Percentiles rank a stretch among this genome's conserved stretches.
Evolutionary conservation across 2,113 vertebrate species (phyloP).

Genomic region (Carassius carassius): DNA sequence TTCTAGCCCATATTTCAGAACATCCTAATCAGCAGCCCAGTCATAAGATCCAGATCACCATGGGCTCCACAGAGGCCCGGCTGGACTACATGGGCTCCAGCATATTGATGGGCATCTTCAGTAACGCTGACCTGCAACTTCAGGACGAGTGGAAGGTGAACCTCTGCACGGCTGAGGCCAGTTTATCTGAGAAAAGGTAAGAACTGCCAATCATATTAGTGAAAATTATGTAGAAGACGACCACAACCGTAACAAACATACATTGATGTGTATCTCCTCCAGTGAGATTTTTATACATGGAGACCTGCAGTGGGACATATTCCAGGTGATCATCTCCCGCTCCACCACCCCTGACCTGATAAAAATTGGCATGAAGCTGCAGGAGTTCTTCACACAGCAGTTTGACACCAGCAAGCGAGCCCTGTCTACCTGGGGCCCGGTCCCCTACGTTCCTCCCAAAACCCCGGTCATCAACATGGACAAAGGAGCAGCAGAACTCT

Average conservation of each 20-base stretch:
- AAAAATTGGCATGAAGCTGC: constrained; percentile 99
- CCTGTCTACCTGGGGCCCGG: constrained; percentile 96
- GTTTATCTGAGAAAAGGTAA: constrained; percentile 95
- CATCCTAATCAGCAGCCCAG: constrained; percentile 97
- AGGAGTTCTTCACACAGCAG: constrained; percentile 99
- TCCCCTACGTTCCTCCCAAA: constrained; percentile 92
- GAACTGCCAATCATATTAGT: background rate
- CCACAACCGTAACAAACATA: background rate
- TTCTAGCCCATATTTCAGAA: constrained; percentile 94
- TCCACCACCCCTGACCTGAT: constrained; percentile 98
- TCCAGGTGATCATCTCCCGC: constrained; percentile 99
- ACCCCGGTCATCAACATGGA: constrained; percentile 83
- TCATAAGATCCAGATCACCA: constrained; percentile 97
- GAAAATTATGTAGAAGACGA: too few species aligned
- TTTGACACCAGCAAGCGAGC: constrained; percentile 98
- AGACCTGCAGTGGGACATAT: constrained; percentile 98
- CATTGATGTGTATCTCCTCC: constrained; percentile 24
- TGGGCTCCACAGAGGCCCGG: constrained; percentile 97
- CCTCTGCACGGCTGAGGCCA: constrained; percentile 85
- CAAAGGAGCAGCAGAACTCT: constrained; percentile 85
- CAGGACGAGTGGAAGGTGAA: constrained; percentile 99
- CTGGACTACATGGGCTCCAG: constrained; percentile 99
- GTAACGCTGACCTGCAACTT: constrained; percentile 95
- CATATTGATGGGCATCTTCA: constrained; percentile 98
- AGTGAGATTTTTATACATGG: constrained; percentile 98